phyloP scores from a whole-genome alignment of 2,888 invertebrate species.

The Andrena bicolor region DNA sequence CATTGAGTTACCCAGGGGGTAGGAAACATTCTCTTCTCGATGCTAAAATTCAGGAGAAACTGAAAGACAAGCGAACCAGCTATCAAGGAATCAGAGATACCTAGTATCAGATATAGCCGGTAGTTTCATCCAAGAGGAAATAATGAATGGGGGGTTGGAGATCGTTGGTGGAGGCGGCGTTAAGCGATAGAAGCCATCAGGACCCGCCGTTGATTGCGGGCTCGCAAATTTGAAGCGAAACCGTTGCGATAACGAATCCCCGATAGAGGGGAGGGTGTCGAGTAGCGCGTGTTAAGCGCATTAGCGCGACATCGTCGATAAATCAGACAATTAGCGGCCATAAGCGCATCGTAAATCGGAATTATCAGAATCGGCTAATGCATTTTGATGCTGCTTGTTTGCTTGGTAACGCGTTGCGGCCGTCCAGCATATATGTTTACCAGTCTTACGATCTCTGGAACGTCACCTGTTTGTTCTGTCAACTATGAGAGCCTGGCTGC shows the following conservation, averaged over 20 bases:
- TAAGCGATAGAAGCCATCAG: not conserved
- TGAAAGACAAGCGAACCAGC: too few species aligned
- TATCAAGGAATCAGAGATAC: too few species aligned
- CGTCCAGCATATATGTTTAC: constrained; percentile 61
- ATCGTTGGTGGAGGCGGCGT: too few species aligned
- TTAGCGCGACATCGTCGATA: constrained; percentile 77
- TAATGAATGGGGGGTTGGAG: too few species aligned
- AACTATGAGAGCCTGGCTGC: constrained; percentile 30
- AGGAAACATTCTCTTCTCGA: too few species aligned
- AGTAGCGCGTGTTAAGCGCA: constrained; percentile 74
- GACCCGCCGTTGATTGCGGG: not conserved
- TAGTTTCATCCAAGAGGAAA: too few species aligned
- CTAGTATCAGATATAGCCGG: too few species aligned
- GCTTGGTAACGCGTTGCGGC: constrained; percentile 70
- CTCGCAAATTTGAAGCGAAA: constrained; percentile 37
- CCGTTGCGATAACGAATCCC: constrained; percentile 53
- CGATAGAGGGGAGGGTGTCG: not conserved
- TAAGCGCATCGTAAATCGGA: constrained; percentile 80
- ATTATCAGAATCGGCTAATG: constrained; percentile 74
- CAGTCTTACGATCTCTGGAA: constrained; percentile 66
- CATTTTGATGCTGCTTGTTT: constrained; percentile 71
- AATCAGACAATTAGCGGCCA: constrained; percentile 81
- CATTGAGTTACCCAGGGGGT: too few species aligned
- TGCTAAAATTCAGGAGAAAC: too few species aligned
- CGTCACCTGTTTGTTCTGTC: constrained; percentile 64